Evolutionary conservation across 1,140 invertebrate genomes (phyloP), one percentile per base, ranked within the genome.

Genomic region (Trypoxylus dichotomus): DNA sequence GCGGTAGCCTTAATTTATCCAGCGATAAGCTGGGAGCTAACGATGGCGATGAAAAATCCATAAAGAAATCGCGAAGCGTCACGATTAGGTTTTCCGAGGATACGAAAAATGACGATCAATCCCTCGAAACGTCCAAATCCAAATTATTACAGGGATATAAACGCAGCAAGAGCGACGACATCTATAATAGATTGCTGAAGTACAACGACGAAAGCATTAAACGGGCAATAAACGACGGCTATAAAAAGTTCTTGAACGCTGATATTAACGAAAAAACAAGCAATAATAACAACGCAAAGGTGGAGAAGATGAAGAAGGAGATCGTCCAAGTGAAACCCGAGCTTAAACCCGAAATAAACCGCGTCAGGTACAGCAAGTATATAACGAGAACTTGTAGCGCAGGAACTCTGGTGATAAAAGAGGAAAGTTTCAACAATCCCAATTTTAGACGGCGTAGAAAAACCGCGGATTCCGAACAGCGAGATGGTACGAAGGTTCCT

Each of bases 391-490:
- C 86, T 75, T 86, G 87, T 79, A 87, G 86, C 75, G 88, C 88
- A n/a, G 88, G 88, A 63, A 88, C 87, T 24, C 81, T 88, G 76
- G 83, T 88, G 60, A 86, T 88, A 71, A 83, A 83, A 47, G 86
- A 88, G 25, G 88, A 88, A 77, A 87, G 86, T 83, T 86, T 87
- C 71, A 86, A 83, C 77, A 82, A 83, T 19, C 60, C 80, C 42
- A 77, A 84, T 27, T 80, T 83, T 24, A 83, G 84, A 11, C 81
- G 86, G 0, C 82, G 85, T 13, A 79, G 75, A 19, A 77, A 74
- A 24, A 25, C 37, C 10, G 37, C 37, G n/a, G 43, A 75, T 73
- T 37, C n/a, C 43, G 74, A 42, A 2, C 24, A 5, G 6, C 7
- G 11, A 47, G 43, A 25, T 25, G 21, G 8, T 47, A 25, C 29